Base-by-base conservation (phyloP, 2,888 invertebrate genomes). In the Chrysopilus asiliformis region DNA sequence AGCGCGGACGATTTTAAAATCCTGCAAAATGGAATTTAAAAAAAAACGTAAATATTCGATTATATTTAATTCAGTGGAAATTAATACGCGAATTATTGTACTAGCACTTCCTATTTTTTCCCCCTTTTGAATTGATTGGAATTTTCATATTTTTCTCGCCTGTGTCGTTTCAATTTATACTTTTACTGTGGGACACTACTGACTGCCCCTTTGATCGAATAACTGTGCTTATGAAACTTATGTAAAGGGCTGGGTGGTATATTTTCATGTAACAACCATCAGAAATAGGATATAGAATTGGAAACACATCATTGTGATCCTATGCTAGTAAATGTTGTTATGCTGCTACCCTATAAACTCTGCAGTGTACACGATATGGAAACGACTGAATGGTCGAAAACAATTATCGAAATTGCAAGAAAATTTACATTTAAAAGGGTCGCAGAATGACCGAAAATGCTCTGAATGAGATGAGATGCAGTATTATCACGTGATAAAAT, bases 381-480 rank as follows among this genome's bases (percentile, higher is more conserved):
- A n/a, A n/a, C n/a, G n/a, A n/a, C n/a, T n/a, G n/a, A n/a, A n/a
- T 36, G 36, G 27, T 15, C 32, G 19, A 36, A 38, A 34, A 41
- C 39, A 41, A 41, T 41, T 41, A 41, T 41, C 39, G 33, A 41
- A 41, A 41, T 41, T 41, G 36, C 41, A 39, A 38, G 39, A 36
- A 39, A 41, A 41, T 41, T 41, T 41, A 29, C 39, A 41, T 41
- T 41, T 41, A 39, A n/a, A n/a, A n/a, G n/a, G n/a, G n/a, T n/a
- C n/a, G n/a, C n/a, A n/a, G n/a, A n/a, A n/a, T n/a, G n/a, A n/a
- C n/a, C n/a, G n/a, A n/a, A n/a, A n/a, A n/a, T n/a, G n/a, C n/a
- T n/a, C n/a, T n/a, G n/a, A n/a, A n/a, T n/a, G n/a, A n/a, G 32
- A 29, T 35, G 29, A 32, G 38, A 41, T 38, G 36, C 38, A 38